phyloP scores from a whole-genome alignment of 1,140 invertebrate genomes.

The Panulirus ornatus region DNA sequence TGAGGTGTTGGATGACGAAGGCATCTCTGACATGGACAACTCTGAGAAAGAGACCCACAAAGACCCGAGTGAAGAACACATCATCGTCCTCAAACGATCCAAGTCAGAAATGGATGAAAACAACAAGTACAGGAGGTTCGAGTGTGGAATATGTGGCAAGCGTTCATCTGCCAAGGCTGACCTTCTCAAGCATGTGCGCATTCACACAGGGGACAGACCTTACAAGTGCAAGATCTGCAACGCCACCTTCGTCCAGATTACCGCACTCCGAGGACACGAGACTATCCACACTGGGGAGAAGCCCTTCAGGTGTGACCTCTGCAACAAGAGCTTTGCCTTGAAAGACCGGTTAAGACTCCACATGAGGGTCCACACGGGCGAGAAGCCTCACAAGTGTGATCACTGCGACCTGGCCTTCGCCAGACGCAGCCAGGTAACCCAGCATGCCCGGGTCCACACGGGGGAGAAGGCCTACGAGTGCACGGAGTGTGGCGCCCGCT shows the following conservation, averaged over 20 bases:
- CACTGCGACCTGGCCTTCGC: conserved; percentile 90
- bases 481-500: conserved; percentile 80
- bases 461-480: conserved; percentile 83
- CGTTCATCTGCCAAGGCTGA: conserved; percentile 67
- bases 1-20: conserved; percentile 40
- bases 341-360: conserved; percentile 88
- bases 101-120: conserved; percentile 1
- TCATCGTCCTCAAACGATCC: conserved; percentile 19
- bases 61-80: conserved; percentile 50
- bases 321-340: conserved; percentile 86
- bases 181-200: conserved; percentile 74
- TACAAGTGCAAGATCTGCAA: conserved; percentile 84
- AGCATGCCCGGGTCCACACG: conserved; percentile 93
- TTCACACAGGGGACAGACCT: conserved; percentile 77
- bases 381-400: conserved; percentile 92
- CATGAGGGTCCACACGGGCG: conserved; percentile 89
- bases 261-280: conserved; percentile 82
- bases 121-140: conserved; percentile 60
- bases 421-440: conserved; percentile 87
- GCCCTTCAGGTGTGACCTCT: conserved; percentile 80
- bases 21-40: background rate
- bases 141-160: conserved; percentile 72
- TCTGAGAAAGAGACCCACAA: background rate
- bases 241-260: conserved; percentile 85
- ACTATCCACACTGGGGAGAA: conserved; percentile 80